phyloP scores from a whole-genome alignment of 1,140 invertebrate genomes.

The Drosophila leontia region DNA sequence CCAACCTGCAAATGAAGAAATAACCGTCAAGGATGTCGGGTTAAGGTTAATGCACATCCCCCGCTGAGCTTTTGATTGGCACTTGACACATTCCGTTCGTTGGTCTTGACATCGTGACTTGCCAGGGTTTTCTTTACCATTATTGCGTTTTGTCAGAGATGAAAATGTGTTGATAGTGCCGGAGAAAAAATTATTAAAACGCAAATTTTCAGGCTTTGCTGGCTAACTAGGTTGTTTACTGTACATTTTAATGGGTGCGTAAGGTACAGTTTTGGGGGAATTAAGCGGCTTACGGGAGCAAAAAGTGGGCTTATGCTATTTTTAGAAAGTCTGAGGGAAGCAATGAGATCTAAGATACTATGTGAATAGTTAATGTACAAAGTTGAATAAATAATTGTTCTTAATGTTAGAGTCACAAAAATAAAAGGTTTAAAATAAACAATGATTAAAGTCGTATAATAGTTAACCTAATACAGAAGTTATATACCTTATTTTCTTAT shows the following conservation, averaged over 20 bases:
- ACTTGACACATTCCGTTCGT: slow-evolving; percentile 69
- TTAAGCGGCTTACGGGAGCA: neutral
- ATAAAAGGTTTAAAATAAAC: neutral
- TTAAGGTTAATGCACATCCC: slow-evolving; percentile 21
- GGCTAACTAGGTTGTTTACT: slow-evolving; percentile 44
- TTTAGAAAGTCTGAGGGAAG: neutral
- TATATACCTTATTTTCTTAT: neutral
- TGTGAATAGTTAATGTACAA: too few relatives aligned
- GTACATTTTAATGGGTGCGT: slow-evolving; percentile 2
- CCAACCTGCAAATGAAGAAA: slow-evolving; percentile 25
- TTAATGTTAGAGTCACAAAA: neutral
- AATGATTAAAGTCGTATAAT: too few relatives aligned
- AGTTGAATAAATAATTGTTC: neutral
- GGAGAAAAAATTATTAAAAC: neutral
- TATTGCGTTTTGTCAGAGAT: slow-evolving; percentile 41
- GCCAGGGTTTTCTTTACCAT: slow-evolving; percentile 20
- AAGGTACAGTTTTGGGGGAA: slow-evolving; percentile 18
- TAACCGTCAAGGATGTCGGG: slow-evolving; percentile 60
- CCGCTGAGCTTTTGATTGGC: slow-evolving; percentile 73
- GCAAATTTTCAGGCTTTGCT: slow-evolving; percentile 36
- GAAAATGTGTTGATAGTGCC: slow-evolving; percentile 57
- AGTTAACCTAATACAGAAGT: too few relatives aligned
- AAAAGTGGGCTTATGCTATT: neutral
- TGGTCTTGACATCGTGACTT: slow-evolving; percentile 70
- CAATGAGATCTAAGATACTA: neutral